Base-by-base conservation (phyloP, 1,140 invertebrate genomes). In the Drosophila seguyi region DNA sequence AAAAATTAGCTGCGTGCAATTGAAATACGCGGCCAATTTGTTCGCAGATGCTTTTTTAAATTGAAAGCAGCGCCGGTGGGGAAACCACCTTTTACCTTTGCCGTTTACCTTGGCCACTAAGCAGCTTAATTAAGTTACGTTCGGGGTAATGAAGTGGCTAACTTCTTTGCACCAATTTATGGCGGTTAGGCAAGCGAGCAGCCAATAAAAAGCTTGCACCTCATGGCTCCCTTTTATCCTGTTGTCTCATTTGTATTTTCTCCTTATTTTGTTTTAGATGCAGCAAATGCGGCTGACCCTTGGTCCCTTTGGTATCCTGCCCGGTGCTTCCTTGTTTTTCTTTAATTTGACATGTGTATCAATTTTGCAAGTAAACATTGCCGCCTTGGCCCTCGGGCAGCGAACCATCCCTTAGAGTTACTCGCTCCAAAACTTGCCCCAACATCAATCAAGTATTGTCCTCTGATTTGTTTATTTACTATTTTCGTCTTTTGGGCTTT, bases 101-200 rank as follows among this genome's bases (percentile, higher is more conserved):
- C 52, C 50, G 27, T 10, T 29, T 18, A 31, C 47, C 48, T 34
- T 11, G 1, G 38, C 62, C 52, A 31, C 52, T 66, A 69, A 75
- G 67, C 56, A 45, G 42, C 69, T 52, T 78, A 90, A 90, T 88
- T 81, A 84, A 88, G 74, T 88, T 88, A 80, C 47, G 65, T 56
- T 52, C 56, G 80, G 80, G 67, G 67, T 84, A 87, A 88, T 80
- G 67, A 84, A 88, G 85, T 84, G 63, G 84, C 63, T 74, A 74
- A 88, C 80, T 88, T 87, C 76, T 87, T 88, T 84, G 79, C 68
- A 53, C 18, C 62, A 88, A 88, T 62, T 77, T 83, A 87, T 84
- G 45, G 47, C 67, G 76, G 84, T 76, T 79, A 45, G 39, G 16
- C 56, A 22, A 47, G 27, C 29, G 14, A 36, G 39, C 59, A 22